Percentiles rank a stretch among this genome's conserved stretches.
Conservation (phyloP, 2,888 invertebrate genomes). For the Adelognathus sp. region DNA sequence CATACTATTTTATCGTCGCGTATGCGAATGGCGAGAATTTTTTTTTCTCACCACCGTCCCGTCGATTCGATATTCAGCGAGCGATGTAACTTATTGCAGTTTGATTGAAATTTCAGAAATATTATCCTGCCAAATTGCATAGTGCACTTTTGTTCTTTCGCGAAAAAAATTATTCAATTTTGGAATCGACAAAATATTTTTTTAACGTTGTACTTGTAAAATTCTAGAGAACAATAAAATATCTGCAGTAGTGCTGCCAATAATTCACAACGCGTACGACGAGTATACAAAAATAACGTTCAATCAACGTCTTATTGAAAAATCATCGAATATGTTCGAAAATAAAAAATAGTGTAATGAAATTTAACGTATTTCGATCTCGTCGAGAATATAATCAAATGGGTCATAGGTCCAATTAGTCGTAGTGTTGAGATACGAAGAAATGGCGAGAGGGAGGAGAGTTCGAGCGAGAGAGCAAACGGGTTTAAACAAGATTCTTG, state of each 20-base stretch:
- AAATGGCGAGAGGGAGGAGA: neutral
- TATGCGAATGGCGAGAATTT: constrained; percentile 30
- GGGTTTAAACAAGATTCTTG: neutral
- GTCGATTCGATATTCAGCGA: neutral
- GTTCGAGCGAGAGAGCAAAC: neutral
- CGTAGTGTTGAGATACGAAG: neutral
- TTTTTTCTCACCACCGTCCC: constrained; percentile 3
- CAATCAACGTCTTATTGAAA: neutral
- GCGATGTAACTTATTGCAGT: neutral
- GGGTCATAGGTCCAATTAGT: constrained; percentile 44
- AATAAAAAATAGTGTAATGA: constrained; percentile 60
- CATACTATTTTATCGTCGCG: constrained; percentile 15
- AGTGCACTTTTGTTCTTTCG: no score
- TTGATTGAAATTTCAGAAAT: neutral
- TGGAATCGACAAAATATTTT: no score
- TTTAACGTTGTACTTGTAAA: no score
- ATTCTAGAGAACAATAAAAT: no score
- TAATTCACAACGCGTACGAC: no score
- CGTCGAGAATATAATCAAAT: constrained; percentile 32
- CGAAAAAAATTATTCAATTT: no score
- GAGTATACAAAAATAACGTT: neutral
- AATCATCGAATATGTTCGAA: constrained; percentile 23
- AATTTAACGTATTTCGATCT: constrained; percentile 59
- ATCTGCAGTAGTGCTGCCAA: no score
- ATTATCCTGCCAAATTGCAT: no score